These are phyloP conservation scores for Bombylius discolor DNA, from an alignment of 2,888 invertebrate genomes.

Conservation along the genomic window DNA sequence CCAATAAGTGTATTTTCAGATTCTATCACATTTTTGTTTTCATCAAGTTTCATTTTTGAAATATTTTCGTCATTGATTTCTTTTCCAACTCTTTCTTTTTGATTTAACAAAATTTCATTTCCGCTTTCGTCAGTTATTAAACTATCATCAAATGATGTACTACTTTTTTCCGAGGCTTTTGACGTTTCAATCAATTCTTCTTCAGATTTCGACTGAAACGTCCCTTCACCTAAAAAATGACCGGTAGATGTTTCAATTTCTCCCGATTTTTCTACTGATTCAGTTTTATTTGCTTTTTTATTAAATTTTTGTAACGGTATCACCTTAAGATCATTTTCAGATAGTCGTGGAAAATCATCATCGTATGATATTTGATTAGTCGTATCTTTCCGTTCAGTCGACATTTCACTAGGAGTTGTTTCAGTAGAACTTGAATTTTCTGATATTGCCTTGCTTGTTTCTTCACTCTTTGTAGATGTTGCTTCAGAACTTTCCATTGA, in stretches of 20 bases:
- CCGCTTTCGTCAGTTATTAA: background rate
- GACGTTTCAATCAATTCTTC: constrained; percentile 16
- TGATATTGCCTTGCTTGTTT: background rate
- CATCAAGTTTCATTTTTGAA: too few species aligned
- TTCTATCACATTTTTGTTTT: too few species aligned
- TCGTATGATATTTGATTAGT: constrained; percentile 3
- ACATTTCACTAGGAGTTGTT: background rate
- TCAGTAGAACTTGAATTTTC: background rate
- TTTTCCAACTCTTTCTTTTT: constrained; percentile 1
- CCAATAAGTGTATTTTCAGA: too few species aligned
- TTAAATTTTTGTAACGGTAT: constrained; percentile 11
- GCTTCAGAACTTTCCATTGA: background rate
- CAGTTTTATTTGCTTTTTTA: constrained; percentile 2
- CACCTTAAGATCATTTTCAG: constrained; percentile 15
- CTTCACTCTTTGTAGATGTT: background rate
- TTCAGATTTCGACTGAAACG: constrained; percentile 15
- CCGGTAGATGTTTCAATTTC: constrained; percentile 13
- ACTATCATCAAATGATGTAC: background rate
- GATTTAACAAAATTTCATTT: background rate
- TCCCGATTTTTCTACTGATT: background rate
- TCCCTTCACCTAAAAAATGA: constrained; percentile 19
- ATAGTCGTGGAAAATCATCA: constrained; percentile 2
- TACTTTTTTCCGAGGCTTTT: constrained; percentile 10
- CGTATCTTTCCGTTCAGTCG: background rate
- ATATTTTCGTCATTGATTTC: background rate